These are phyloP conservation scores for Heterohyrax brucei DNA, from an alignment of 2,797 vertebrate species.

Conservation along the genomic window DNA sequence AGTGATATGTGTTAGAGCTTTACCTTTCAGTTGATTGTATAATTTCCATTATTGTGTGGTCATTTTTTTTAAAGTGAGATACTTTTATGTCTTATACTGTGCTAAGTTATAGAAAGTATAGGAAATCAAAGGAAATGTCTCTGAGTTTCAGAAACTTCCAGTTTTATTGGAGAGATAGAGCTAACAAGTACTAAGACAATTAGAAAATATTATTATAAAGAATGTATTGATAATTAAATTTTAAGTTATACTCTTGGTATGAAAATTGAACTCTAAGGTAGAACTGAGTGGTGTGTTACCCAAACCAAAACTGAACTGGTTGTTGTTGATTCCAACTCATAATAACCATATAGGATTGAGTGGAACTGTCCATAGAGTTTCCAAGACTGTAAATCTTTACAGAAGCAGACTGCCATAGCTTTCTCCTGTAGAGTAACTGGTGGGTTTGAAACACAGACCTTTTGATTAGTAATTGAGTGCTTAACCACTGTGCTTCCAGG, in stretches of 20 bases:
- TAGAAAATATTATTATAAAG: slow-evolving; percentile 46
- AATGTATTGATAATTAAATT: slow-evolving; percentile 42
- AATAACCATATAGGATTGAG: not conserved
- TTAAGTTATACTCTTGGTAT: slow-evolving; percentile 33
- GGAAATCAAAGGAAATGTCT: slow-evolving; percentile 37
- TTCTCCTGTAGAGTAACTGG: not conserved
- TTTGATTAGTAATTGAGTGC: too few relatives aligned
- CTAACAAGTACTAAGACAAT: not conserved
- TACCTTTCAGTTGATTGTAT: not conserved
- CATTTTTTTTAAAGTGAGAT: slow-evolving; percentile 27
- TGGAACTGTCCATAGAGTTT: not conserved
- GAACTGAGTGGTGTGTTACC: slow-evolving; percentile 45
- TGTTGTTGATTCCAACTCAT: not conserved
- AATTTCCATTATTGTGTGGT: slow-evolving; percentile 47
- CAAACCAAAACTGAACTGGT: not conserved
- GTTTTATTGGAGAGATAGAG: slow-evolving; percentile 29
- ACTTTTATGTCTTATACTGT: not conserved
- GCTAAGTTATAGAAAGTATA: slow-evolving; percentile 6
- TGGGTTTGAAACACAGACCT: too few relatives aligned
- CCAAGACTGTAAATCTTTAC: not conserved
- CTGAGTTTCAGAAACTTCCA: not conserved
- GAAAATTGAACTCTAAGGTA: slow-evolving; percentile 33
- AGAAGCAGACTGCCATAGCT: not conserved
- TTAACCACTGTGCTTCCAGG: too few relatives aligned
- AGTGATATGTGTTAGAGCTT: slow-evolving; percentile 13